Evolutionary conservation across 2,113 vertebrate species (phyloP).

Genomic region (Corythaixoides concolor): DNA sequence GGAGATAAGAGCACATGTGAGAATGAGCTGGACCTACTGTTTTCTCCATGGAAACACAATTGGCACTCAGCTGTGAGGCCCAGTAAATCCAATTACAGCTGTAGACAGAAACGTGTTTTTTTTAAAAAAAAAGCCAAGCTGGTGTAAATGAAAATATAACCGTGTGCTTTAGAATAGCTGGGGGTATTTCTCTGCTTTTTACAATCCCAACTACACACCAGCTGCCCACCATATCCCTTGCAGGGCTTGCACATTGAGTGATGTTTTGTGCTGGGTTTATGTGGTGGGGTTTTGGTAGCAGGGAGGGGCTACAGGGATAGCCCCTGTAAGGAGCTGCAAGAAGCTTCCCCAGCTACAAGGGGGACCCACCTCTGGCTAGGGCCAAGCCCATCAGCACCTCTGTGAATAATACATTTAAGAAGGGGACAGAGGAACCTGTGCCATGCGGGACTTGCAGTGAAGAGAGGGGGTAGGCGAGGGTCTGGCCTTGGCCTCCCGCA

Average conservation of each 20-base stretch:
- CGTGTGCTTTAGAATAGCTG: neutral
- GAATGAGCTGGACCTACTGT: neutral
- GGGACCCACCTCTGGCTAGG: too few relatives aligned
- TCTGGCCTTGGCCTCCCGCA: too few relatives aligned
- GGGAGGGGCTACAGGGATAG: too few relatives aligned
- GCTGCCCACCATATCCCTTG: neutral
- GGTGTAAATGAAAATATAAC: neutral
- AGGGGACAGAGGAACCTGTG: too few relatives aligned
- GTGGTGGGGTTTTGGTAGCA: too few relatives aligned
- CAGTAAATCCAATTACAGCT: slow-evolving; percentile 14
- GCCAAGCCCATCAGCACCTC: too few relatives aligned
- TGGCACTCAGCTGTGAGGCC: neutral
- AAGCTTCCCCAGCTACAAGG: too few relatives aligned
- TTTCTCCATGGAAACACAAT: slow-evolving; percentile 48
- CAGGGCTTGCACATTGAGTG: neutral
- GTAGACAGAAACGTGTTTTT: neutral
- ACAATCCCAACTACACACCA: neutral
- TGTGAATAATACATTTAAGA: too few relatives aligned
- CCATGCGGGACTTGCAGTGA: too few relatives aligned
- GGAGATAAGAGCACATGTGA: neutral
- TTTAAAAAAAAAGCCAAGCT: neutral
- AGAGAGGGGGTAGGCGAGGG: too few relatives aligned
- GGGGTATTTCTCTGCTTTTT: neutral
- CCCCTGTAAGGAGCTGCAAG: too few relatives aligned
- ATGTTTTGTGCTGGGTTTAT: too few relatives aligned